These are phyloP conservation scores for Cloeon dipterum DNA, from an alignment of 2,888 invertebrate species.

Conservation along the genomic window DNA sequence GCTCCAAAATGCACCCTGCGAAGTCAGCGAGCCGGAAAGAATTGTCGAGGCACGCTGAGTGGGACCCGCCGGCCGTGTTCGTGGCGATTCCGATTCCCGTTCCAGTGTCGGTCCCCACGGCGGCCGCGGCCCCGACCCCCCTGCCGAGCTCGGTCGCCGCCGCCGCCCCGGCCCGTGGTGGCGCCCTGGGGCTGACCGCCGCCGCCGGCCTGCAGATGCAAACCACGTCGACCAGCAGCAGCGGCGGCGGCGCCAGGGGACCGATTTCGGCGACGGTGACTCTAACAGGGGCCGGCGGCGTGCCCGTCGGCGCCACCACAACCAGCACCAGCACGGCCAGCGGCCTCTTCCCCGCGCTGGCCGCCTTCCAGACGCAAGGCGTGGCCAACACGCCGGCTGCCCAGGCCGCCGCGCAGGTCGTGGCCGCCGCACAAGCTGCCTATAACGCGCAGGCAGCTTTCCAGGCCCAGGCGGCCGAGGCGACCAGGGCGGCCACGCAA, in stretches of 20 bases:
- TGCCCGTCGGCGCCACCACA: not conserved
- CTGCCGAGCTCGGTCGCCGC: too few species aligned
- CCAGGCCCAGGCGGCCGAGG: conserved; percentile 1
- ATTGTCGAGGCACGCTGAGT: too few species aligned
- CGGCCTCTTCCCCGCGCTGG: not conserved
- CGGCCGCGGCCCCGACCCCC: not conserved
- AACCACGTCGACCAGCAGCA: not conserved
- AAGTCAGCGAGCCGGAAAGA: too few species aligned
- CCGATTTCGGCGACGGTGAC: not conserved
- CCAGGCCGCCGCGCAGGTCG: not conserved
- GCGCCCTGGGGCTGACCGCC: not conserved
- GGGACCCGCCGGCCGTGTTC: too few species aligned
- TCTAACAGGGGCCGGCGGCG: not conserved
- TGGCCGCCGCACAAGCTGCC: not conserved
- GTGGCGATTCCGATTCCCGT: not conserved
- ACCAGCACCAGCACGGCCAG: not conserved
- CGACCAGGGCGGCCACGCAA: not conserved
- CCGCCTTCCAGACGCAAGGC: not conserved
- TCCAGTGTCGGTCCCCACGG: not conserved
- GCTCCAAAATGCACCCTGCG: too few species aligned
- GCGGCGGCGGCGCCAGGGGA: not conserved
- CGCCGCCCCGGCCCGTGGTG: not conserved
- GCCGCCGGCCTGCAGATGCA: not conserved
- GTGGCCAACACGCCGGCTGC: not conserved
- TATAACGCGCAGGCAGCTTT: not conserved